Conservation (phyloP, 2,113 vertebrate genomes). For the Chloropsis cyanopogon region DNA sequence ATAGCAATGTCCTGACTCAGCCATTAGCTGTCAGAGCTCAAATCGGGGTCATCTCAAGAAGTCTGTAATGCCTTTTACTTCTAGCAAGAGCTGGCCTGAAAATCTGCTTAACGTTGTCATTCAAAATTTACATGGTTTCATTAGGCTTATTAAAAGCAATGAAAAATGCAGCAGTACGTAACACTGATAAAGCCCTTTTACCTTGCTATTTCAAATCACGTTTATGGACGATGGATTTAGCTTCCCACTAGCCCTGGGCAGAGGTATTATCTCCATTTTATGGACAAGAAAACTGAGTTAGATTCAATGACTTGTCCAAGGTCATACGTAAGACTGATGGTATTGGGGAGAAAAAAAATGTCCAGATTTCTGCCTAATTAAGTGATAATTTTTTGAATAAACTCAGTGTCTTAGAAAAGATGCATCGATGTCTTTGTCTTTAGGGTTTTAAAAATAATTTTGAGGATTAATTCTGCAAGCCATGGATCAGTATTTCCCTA, state of each 20-base stretch:
- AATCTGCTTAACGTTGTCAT: slow-evolving; percentile 50
- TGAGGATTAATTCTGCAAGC: not conserved
- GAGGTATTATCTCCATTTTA: slow-evolving; percentile 62
- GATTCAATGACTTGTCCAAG: slow-evolving; percentile 64
- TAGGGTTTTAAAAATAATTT: slow-evolving; percentile 5
- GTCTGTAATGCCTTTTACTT: slow-evolving; percentile 51
- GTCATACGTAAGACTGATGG: not conserved
- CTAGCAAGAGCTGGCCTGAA: slow-evolving; percentile 22
- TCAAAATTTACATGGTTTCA: slow-evolving; percentile 65
- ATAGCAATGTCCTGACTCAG: slow-evolving; percentile 52
- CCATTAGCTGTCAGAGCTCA: slow-evolving; percentile 57
- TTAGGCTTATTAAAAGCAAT: slow-evolving; percentile 61
- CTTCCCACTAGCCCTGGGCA: slow-evolving; percentile 52
- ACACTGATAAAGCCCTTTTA: slow-evolving; percentile 58
- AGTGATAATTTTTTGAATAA: slow-evolving; percentile 12
- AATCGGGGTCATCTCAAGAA: slow-evolving; percentile 45
- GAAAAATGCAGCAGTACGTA: slow-evolving; percentile 58
- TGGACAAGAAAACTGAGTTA: slow-evolving; percentile 62
- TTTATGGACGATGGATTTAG: slow-evolving; percentile 49
- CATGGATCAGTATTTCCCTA: not conserved
- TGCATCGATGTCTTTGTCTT: not conserved
- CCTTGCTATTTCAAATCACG: slow-evolving; percentile 60
- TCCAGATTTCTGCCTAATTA: slow-evolving; percentile 27
- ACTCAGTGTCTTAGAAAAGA: slow-evolving; percentile 1
- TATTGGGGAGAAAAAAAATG: not conserved